Percentiles rank a stretch among this genome's conserved stretches.
These are phyloP conservation scores for Lordiphosa fenestrarum DNA, from an alignment of 2,888 invertebrate genomes.

Conservation along the genomic window DNA sequence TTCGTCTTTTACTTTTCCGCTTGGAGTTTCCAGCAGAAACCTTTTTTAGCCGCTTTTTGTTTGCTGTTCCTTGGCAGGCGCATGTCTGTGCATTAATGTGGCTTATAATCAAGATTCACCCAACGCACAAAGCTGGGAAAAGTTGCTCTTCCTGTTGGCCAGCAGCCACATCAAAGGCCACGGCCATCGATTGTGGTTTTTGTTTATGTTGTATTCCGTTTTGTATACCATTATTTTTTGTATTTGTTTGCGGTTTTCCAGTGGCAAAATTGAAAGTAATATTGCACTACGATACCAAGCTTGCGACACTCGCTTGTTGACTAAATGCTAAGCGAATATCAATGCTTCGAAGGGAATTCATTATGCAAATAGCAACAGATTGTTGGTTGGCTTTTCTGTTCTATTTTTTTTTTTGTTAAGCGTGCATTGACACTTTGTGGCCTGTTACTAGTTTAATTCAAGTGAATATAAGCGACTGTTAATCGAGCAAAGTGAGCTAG, in stretches of 20 bases:
- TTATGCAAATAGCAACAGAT: too few species aligned
- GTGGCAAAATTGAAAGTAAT: background rate
- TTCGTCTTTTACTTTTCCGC: constrained; percentile 42
- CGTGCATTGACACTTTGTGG: too few species aligned
- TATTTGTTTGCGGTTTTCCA: constrained; percentile 23
- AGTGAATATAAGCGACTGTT: too few species aligned
- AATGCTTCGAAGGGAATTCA: too few species aligned
- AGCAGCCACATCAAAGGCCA: constrained; percentile 54
- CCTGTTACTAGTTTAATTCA: too few species aligned
- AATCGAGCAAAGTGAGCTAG: too few species aligned
- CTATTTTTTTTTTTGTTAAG: too few species aligned
- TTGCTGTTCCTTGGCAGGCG: constrained; percentile 25
- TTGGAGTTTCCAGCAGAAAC: constrained; percentile 32
- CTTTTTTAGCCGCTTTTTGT: constrained; percentile 5
- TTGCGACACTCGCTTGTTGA: too few species aligned
- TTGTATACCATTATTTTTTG: constrained; percentile 22
- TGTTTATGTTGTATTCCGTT: constrained; percentile 55
- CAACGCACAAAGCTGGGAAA: constrained; percentile 13
- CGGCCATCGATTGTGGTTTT: constrained; percentile 64
- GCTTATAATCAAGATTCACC: constrained; percentile 64
- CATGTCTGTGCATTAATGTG: constrained; percentile 74
- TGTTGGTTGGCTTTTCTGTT: too few species aligned
- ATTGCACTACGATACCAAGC: too few species aligned
- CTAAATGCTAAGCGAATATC: too few species aligned
- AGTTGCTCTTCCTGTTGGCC: constrained; percentile 11